Evolutionary conservation across 1,140 invertebrate genomes (phyloP), one percentile per base, ranked within the genome.

Genomic region (Musca vetustissima): DNA sequence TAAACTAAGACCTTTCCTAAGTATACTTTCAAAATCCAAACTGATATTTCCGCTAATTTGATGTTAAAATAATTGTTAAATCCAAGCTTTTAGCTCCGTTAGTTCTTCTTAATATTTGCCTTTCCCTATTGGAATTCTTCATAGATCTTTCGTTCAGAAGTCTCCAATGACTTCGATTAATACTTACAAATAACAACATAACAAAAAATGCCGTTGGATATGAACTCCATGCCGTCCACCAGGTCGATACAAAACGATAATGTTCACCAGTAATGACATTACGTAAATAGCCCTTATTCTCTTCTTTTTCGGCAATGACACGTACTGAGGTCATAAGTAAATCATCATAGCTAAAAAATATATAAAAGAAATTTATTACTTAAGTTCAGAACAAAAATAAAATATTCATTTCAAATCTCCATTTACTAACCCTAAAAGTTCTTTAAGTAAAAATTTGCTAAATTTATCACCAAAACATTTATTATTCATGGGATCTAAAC

Each of bases 221-320:
- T 17, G 93, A 93, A 64, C 90, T 93, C 75, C 94, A 89, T 3
- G 95, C 92, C 85, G 97, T 96, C 92, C 96, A 95, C 92, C 96
- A 95, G 89, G 97, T 94, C 73, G 92, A 96, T 21, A 99, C 95
- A 85, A 99, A 99, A 70, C 97, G 90, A 84, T 98, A 99, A 83
- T 99, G 96, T 79, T 99, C 97, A n/a, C 97, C 96, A 21, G 95
- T 98, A 43, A 98, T 93, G 49, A 99, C 95, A 85, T 99, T 98
- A 75, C 97, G 89, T 69, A 96, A 85, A 85, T 92, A 94, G 69
- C 97, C 97, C 86, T 98, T 98, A 83, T 98, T 97, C 72, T 98
- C 93, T 83, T 98, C 95, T 71, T 95, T 89, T 83, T 98, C 97
- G 4, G 97, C 97, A 36, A 99, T 84, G 14, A 91, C 91, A 84